Evolutionary conservation across 1,140 invertebrate species (phyloP), one percentile per base, ranked within the genome.

Genomic region (Mercenaria mercenaria): DNA sequence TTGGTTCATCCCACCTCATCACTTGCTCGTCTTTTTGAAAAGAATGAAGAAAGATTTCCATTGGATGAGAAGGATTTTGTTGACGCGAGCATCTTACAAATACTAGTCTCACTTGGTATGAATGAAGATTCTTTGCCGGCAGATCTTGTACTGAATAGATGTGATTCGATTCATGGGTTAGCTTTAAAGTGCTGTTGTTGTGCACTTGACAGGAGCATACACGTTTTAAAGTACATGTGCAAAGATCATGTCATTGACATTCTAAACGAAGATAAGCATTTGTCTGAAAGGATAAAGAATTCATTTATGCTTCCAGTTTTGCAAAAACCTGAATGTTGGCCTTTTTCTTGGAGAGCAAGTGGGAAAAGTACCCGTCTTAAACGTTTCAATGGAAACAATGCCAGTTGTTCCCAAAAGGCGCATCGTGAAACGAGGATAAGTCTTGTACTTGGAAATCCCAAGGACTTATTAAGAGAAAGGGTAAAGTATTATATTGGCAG

Each of bases 31-130:
- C 47, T 80, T 4, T 88, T 81, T 41, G 20, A 23, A 20, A 29
- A 32, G 15, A 11, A 37, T 34, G 77, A 88, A 6, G 86, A 81
- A 72, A 32, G 39, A n/a, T 88, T 88, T 81, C 56, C 72, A 34
- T 1, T 37, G 11, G 56, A 29, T 15, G 41, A 20, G n/a, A 59
- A 23, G 8, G 39, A 77, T n/a, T 91, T 91, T 52, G 26, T n/a
- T n/a, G 32, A 74, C 4, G 32, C 39, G 1, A 56, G 67, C 26
- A 32, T 50, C 32, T 32, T 91, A 18, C 15, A 32, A 39, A 76
- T 18, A 37, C 59, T 93, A 23, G n/a, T 47, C 15, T 4, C 59
- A 0, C 81, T 92, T 20, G 91, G 91, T 1, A 93, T 93, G 92
- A 79, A 77, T 52, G 84, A 18, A 59, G 74, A 90, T 56, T 72